Evolutionary conservation across 1,140 invertebrate species (phyloP).

Genomic region (Phenacoccus solenopsis): DNA sequence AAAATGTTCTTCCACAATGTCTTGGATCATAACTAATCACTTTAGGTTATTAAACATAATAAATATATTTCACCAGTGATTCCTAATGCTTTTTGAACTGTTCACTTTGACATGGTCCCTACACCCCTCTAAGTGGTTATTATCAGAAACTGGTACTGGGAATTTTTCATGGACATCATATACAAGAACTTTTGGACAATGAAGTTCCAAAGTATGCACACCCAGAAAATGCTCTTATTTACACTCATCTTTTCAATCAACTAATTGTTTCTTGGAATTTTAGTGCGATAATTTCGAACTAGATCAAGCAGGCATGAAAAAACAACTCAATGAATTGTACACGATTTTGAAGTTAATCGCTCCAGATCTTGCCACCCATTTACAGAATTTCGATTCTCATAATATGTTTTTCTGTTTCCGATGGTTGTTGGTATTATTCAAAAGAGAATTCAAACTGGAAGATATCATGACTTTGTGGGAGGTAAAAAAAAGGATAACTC

Average conservation of each 20-base stretch:
- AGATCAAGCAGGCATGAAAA: constrained; percentile 94
- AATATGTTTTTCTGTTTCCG: constrained; percentile 99
- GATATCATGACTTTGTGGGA: constrained; percentile 53
- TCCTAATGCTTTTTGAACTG: too few relatives aligned
- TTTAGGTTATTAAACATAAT: too few relatives aligned
- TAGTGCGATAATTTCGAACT: constrained; percentile 92
- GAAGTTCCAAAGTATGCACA: too few relatives aligned
- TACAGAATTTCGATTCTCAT: constrained; percentile 80
- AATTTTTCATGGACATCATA: too few relatives aligned
- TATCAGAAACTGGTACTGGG: too few relatives aligned
- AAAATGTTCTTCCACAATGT: too few relatives aligned
- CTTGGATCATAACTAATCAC: too few relatives aligned
- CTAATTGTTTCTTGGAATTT: constrained; percentile 27
- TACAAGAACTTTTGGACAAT: too few relatives aligned
- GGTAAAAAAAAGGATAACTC: constrained; percentile 25
- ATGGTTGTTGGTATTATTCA: constrained; percentile 73
- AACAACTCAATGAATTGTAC: constrained; percentile 74
- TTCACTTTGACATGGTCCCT: too few relatives aligned
- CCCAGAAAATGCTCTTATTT: neutral
- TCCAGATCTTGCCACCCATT: constrained; percentile 71
- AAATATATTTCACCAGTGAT: too few relatives aligned
- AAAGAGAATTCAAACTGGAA: constrained; percentile 58
- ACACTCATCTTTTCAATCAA: neutral
- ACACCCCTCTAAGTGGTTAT: too few relatives aligned
- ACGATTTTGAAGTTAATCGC: constrained; percentile 67